Conservation (phyloP, 1,140 invertebrate species). For the Drosophila sp. region DNA sequence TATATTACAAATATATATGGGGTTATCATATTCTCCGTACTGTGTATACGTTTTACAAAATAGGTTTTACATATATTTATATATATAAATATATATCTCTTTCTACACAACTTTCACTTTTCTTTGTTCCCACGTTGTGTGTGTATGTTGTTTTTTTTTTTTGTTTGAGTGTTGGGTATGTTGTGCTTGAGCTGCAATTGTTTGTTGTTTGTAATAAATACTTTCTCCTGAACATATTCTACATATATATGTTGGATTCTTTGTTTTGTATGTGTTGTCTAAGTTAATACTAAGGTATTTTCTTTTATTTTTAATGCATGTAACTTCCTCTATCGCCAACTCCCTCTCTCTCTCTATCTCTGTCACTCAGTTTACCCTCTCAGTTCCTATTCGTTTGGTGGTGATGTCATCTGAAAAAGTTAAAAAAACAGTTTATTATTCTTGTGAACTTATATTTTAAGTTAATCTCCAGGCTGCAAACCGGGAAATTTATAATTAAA, state of each 20-base stretch:
- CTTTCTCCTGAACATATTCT: constrained; percentile 32
- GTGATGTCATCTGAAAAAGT: constrained; percentile 25
- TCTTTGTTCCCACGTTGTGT: constrained; percentile 16
- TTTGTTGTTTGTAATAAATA: constrained; percentile 29
- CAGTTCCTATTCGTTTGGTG: constrained; percentile 14
- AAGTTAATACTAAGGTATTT: constrained; percentile 23
- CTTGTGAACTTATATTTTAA: not conserved
- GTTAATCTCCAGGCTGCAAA: not conserved
- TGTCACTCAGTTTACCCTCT: not conserved
- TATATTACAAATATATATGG: constrained; percentile 15
- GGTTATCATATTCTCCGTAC: constrained; percentile 1
- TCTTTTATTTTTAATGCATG: not conserved
- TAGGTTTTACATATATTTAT: not conserved
- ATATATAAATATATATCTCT: not conserved
- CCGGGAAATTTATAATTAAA: too few relatives aligned
- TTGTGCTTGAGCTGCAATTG: not conserved
- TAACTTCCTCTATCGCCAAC: not conserved
- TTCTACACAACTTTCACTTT: not conserved
- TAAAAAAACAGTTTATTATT: not conserved
- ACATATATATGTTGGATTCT: not conserved
- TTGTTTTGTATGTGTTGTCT: constrained; percentile 8
- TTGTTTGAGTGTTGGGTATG: constrained; percentile 3
- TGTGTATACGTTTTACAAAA: constrained; percentile 16
- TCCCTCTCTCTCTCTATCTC: not conserved
- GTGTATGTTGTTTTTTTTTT: not conserved